Evolutionary conservation across 2,888 invertebrate genomes (phyloP), one percentile per base, ranked within the genome.

Genomic region (Chloroclysta siterata): DNA sequence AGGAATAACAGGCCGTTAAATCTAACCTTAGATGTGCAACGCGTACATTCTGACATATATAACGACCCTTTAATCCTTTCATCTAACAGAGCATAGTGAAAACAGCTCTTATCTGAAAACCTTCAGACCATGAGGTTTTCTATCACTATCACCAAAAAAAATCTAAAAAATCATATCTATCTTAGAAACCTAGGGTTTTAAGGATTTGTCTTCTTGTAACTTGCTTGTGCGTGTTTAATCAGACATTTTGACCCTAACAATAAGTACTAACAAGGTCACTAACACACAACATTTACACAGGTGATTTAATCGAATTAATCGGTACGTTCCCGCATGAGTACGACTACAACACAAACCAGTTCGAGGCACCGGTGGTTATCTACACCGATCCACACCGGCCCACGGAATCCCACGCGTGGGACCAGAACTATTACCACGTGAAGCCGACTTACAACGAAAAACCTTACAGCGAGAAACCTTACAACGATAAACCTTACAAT

Each of bases 261-360:
- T 11, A 50, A 33, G 39, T 14, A 39, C 59, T 59, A 56, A 53
- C 60, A 68, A 59, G 60, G 67, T 67, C 39, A 72, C 69, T 75
- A 79, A 78, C 77, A 70, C 71, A 66, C 63, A 73, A 65, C 36
- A 42, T 64, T 75, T 62, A 72, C 15, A 87, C 93, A 93, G 93
- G 93, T 90, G 93, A 93, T 69, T 82, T 93, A 53, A 92, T 93
- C 58, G 89, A 93, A 83, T 82, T 93, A 68, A 93, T 93, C 79
- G 93, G 93, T 6, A 76, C 92, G 77, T 92, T 93, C 66, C 93
- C 93, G 59, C 89, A 92, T 76, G 92, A 93, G 77, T 93, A 87
- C 78, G 89, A 89, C 62, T 89, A 90, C 67, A 89, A 87, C 80
- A 90, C 89, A 53, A 90, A 90, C 70, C 89, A 92, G 73, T 93